Conservation (phyloP, 2,113 vertebrate genomes). For the Pagrus major region DNA sequence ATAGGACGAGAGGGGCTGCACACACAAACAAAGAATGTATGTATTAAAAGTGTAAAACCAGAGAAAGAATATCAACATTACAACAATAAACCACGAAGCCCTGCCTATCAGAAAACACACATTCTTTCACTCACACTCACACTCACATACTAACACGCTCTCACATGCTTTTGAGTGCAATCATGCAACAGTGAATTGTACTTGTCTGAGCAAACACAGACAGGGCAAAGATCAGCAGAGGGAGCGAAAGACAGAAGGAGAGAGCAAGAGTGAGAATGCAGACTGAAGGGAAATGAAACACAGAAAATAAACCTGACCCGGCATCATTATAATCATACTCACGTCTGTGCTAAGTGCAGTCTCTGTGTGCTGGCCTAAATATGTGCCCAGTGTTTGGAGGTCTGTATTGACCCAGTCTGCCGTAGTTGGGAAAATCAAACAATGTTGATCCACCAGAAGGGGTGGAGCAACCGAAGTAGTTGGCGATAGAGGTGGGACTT, state of each 20-base stretch:
- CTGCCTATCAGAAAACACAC: constrained; percentile 46
- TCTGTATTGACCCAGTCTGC: constrained; percentile 50
- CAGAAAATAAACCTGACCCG: neutral
- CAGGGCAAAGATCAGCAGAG: constrained; percentile 71
- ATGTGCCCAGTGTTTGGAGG: constrained; percentile 40
- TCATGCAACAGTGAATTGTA: constrained; percentile 70
- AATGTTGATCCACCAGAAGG: constrained; percentile 28
- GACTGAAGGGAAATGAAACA: neutral
- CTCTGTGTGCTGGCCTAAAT: constrained; percentile 38
- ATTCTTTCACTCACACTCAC: constrained; percentile 42
- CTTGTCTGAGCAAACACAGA: constrained; percentile 79
- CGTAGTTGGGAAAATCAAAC: constrained; percentile 64
- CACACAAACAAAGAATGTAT: constrained; percentile 18
- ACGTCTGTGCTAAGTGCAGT: constrained; percentile 43
- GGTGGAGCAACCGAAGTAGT: constrained; percentile 53
- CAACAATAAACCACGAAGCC: constrained; percentile 27
- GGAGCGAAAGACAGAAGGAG: constrained; percentile 10
- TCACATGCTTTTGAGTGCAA: constrained; percentile 65
- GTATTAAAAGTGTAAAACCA: constrained; percentile 21
- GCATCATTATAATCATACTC: constrained; percentile 39
- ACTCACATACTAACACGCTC: constrained; percentile 32
- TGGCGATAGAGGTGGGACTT: constrained; percentile 29
- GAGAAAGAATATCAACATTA: neutral
- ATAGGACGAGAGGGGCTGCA: constrained; percentile 89
- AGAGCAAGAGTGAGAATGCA: constrained; percentile 1